These are phyloP conservation scores for Gymnopithys bicolor DNA, from an alignment of 2,797 vertebrate genomes.

Conservation along the genomic window DNA sequence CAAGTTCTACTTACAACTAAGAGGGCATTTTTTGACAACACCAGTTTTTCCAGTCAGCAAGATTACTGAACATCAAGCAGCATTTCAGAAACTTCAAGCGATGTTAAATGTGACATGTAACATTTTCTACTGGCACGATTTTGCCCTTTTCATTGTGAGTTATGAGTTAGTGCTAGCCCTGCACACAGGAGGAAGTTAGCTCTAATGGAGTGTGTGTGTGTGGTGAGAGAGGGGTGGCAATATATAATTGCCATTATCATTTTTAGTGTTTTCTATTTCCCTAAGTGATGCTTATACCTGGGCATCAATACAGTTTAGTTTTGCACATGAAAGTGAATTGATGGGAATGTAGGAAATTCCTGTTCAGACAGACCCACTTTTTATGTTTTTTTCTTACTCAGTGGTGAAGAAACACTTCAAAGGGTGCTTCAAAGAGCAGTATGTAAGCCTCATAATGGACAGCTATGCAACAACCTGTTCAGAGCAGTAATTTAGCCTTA, in stretches of 20 bases:
- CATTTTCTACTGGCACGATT: background rate
- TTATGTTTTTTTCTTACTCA: background rate
- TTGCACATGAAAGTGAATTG: background rate
- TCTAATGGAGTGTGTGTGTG: background rate
- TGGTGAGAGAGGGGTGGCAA: background rate
- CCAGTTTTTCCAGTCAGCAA: background rate
- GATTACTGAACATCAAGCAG: background rate
- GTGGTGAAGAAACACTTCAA: conserved; percentile 14
- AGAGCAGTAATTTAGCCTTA: background rate
- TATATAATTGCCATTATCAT: background rate
- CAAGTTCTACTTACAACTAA: background rate
- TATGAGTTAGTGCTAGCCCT: background rate
- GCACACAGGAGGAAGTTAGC: background rate
- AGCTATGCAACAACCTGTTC: conserved; percentile 2
- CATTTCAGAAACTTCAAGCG: background rate
- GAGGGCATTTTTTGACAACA: background rate
- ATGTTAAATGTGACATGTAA: background rate
- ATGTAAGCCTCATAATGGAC: background rate
- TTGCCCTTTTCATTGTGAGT: background rate
- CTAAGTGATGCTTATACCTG: background rate
- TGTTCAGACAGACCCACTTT: background rate
- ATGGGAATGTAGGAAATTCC: background rate
- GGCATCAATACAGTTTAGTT: background rate
- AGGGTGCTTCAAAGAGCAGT: background rate
- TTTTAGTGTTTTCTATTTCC: background rate